Base-by-base conservation (phyloP, 2,113 vertebrate genomes). In the Dasyurus viverrinus region DNA sequence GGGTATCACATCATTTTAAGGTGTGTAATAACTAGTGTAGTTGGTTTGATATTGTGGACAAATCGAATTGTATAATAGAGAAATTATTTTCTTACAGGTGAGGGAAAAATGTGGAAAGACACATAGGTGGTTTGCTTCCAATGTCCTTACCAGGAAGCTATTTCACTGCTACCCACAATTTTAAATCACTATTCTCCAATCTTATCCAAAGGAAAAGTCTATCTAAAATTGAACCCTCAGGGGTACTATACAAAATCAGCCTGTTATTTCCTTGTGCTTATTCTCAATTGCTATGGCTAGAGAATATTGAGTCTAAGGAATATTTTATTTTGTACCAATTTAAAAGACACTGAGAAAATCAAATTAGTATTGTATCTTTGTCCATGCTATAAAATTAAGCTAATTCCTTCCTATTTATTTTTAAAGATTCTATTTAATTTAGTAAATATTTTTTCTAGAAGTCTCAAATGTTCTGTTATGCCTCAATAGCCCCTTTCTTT, bases 401-500 rank as follows among this genome's bases (percentile, higher is more conserved):
- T 95, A 26, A 52, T 96, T 91, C 50, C 3, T 0, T 92, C 47
- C 91, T 93, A 50, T 94, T 93, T 42, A 9, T n/a, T 22, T 48
- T 97, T 90, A 92, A 96, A 52, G 24, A 52, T 92, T 94, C 7
- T 55, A 42, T 54, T 90, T 94, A 91, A 50, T 89, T 93, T 96
- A 91, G 53, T 57, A 54, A 6, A 47, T 12, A 92, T 68, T 52
- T 54, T 47, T 48, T 27, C 48, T 90, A 48, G 26, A 5, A 50
- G 25, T 52, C 47, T 90, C 89, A 53, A 53, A n/a, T 90, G 92
- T 92, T 94, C 50, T 90, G 68, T 11, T 93, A n/a, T 55, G 92
- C 94, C 90, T 89, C 60, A 97, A 89, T 92, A 96, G 92, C 54
- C 36, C 3, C 25, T 93, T 52, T 90, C 91, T 27, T 92, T 96